phyloP scores from a whole-genome alignment of 2,113 vertebrate species.

The Gnathonemus longibarbis region DNA sequence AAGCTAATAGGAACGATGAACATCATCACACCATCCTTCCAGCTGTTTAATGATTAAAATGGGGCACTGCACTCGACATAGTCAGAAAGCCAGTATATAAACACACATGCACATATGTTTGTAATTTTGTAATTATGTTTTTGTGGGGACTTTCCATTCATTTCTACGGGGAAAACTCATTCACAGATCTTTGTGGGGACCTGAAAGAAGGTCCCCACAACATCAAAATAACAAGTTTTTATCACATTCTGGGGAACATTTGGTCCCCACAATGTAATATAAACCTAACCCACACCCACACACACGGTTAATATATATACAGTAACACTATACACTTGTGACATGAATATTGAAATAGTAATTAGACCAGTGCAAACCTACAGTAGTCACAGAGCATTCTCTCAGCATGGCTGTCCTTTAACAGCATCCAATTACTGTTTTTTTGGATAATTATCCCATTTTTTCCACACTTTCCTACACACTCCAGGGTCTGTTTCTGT shows the following conservation, averaged over 20 bases:
- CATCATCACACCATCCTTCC: too few species aligned
- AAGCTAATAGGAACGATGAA: background rate
- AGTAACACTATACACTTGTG: background rate
- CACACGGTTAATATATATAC: background rate
- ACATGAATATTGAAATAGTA: background rate
- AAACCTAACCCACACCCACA: background rate
- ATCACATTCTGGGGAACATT: too few species aligned
- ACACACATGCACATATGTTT: background rate
- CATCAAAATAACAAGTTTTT: too few species aligned
- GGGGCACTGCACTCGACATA: background rate
- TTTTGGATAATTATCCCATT: constrained; percentile 1
- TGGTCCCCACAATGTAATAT: too few species aligned
- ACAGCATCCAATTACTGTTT: background rate
- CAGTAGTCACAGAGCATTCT: background rate
- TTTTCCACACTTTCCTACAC: background rate
- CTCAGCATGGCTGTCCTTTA: background rate
- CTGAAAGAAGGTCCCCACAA: too few species aligned
- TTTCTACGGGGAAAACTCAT: too few species aligned
- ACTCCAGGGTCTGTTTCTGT: background rate
- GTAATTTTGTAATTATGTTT: too few species aligned
- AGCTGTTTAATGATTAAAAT: background rate
- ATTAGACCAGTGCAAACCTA: background rate
- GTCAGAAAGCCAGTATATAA: background rate
- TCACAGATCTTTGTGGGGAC: too few species aligned
- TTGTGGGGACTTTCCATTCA: too few species aligned